These are phyloP conservation scores for Smittia sp. DNA, from an alignment of 2,888 invertebrate species.

Conservation along the genomic window DNA sequence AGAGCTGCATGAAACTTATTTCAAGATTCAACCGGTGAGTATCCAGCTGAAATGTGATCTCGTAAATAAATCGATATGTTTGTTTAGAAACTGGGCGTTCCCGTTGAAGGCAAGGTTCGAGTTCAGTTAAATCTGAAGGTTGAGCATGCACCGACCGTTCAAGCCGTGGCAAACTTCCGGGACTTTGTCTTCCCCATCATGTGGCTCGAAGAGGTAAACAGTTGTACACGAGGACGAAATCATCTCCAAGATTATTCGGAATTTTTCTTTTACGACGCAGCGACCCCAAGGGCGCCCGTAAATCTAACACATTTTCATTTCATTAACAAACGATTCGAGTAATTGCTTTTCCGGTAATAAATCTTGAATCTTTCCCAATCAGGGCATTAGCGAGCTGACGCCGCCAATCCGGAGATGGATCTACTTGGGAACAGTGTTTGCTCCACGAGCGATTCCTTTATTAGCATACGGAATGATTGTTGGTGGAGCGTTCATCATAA, in stretches of 20 bases:
- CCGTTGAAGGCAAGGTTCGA: slow-evolving; percentile 75
- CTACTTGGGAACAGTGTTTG: slow-evolving; percentile 74
- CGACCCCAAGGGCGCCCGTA: slow-evolving; percentile 11
- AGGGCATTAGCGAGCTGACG: slow-evolving; percentile 76
- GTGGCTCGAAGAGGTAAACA: slow-evolving; percentile 79
- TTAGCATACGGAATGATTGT: slow-evolving; percentile 71
- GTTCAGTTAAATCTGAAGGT: slow-evolving; percentile 80
- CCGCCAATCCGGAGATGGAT: slow-evolving; percentile 79
- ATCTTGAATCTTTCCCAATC: slow-evolving; percentile 44
- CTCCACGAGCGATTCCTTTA: slow-evolving; percentile 67
- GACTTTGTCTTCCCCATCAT: slow-evolving; percentile 80
- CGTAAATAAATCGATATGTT: slow-evolving; percentile 19
- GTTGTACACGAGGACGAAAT: slow-evolving; percentile 13
- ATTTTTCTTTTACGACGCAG: background rate
- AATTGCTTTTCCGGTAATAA: background rate
- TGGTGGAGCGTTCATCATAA: slow-evolving; percentile 64
- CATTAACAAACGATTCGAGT: background rate
- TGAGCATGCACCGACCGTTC: slow-evolving; percentile 68
- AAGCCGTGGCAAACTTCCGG: slow-evolving; percentile 71
- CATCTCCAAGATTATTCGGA: too few relatives aligned
- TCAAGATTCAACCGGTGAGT: slow-evolving; percentile 80
- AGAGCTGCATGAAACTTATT: slow-evolving; percentile 70
- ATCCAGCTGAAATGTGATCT: background rate
- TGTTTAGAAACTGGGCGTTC: slow-evolving; percentile 76
- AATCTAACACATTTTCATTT: background rate